Conservation (phyloP, 35 echinoderm and acorn worm genomes). For the Heliocidaris erythrogramma region DNA sequence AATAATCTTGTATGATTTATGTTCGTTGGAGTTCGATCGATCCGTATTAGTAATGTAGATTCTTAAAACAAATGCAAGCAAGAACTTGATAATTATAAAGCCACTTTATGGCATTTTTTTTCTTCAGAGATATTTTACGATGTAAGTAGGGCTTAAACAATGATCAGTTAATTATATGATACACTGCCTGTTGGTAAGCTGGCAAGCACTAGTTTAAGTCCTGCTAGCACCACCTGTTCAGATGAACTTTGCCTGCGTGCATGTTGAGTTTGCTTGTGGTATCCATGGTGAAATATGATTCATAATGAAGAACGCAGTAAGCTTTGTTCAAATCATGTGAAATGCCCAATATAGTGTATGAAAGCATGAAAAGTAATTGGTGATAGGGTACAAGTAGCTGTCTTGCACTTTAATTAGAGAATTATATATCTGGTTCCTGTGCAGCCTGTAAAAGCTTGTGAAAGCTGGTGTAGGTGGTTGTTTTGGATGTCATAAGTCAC, state of each 20-base stretch:
- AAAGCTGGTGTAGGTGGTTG: neutral
- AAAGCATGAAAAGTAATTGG: neutral
- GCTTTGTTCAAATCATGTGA: slow-evolving; percentile 8
- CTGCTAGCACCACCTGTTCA: neutral
- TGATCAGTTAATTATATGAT: neutral
- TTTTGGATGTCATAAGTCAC: neutral
- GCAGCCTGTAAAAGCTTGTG: neutral
- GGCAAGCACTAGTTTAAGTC: neutral
- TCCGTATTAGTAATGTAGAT: neutral
- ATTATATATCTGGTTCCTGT: neutral
- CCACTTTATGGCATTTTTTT: no score
- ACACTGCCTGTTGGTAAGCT: neutral
- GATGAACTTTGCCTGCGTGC: neutral
- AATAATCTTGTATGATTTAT: neutral
- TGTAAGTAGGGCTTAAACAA: neutral
- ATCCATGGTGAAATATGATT: neutral
- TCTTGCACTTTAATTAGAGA: neutral
- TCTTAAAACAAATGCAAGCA: neutral
- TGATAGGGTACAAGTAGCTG: neutral
- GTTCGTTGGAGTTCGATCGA: neutral
- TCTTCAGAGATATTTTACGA: neutral
- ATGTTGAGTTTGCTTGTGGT: neutral
- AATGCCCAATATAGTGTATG: neutral
- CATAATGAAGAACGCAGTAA: neutral
- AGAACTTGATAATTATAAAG: neutral